Conservation (phyloP, 2,888 invertebrate species). For the Tipula helvola region DNA sequence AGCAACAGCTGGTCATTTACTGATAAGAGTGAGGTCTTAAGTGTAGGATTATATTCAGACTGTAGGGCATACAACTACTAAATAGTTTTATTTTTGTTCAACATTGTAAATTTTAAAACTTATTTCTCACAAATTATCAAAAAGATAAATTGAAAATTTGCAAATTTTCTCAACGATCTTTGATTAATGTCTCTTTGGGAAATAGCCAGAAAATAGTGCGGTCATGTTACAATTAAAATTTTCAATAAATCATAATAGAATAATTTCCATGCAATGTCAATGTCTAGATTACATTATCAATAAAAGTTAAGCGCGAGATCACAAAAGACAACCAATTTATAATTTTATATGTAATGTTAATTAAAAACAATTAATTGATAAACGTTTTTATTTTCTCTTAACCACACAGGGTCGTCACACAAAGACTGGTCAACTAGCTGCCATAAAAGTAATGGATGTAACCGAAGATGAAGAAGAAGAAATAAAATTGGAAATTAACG, state of each 20-base stretch:
- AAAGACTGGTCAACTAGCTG: constrained; percentile 98
- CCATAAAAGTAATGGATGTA: constrained; percentile 99
- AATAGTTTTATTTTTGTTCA: too few species aligned
- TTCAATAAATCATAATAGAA: not conserved
- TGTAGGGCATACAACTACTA: not conserved
- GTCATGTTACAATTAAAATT: not conserved
- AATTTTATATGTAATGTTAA: not conserved
- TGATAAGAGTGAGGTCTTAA: not conserved
- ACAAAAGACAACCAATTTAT: not conserved
- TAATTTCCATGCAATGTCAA: not conserved
- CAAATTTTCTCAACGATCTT: too few species aligned
- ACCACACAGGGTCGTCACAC: constrained; percentile 86
- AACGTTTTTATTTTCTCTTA: not conserved
- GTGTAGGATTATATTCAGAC: not conserved
- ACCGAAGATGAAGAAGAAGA: constrained; percentile 99
- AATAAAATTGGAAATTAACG: constrained; percentile 99
- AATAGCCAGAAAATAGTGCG: not conserved
- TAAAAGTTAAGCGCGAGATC: not conserved
- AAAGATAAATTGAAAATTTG: too few species aligned
- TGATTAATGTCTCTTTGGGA: too few species aligned
- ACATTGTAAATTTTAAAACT: too few species aligned
- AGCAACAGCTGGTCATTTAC: not conserved
- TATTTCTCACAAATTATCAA: too few species aligned
- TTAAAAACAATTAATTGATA: not conserved
- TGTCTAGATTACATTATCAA: not conserved